These are phyloP conservation scores for Antigone vipio DNA, from an alignment of 2,113 vertebrate genomes.

Conservation along the genomic window DNA sequence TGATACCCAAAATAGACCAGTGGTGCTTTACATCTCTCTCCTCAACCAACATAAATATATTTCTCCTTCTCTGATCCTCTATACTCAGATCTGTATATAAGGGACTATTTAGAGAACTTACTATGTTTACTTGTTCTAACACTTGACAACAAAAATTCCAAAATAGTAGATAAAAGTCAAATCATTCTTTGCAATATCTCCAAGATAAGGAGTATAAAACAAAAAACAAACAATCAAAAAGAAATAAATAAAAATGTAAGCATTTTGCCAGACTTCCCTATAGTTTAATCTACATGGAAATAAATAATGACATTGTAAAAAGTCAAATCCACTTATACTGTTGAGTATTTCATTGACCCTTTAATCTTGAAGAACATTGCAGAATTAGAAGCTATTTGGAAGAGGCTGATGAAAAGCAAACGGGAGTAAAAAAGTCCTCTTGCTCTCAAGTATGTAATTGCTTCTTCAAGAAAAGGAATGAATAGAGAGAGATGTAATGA, in stretches of 20 bases:
- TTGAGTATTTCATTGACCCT: not conserved
- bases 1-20: not conserved
- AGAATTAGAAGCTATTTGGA: not conserved
- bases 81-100: not conserved
- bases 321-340: not conserved
- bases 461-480: not conserved
- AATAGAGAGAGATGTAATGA: not conserved
- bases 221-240: not conserved
- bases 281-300: not conserved
- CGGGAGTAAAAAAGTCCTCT: not conserved
- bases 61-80: not conserved
- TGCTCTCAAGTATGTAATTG: not conserved
- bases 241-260: not conserved
- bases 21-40: not conserved
- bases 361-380: not conserved
- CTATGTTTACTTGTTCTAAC: not conserved
- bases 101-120: not conserved
- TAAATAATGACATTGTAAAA: not conserved
- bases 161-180: not conserved
- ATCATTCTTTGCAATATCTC: not conserved
- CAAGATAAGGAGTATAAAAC: not conserved
- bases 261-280: not conserved
- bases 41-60: not conserved
- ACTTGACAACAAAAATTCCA: not conserved
- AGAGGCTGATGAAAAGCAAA: not conserved